phyloP scores from a whole-genome alignment of 2,113 vertebrate species.

The Eidolon helvum region DNA sequence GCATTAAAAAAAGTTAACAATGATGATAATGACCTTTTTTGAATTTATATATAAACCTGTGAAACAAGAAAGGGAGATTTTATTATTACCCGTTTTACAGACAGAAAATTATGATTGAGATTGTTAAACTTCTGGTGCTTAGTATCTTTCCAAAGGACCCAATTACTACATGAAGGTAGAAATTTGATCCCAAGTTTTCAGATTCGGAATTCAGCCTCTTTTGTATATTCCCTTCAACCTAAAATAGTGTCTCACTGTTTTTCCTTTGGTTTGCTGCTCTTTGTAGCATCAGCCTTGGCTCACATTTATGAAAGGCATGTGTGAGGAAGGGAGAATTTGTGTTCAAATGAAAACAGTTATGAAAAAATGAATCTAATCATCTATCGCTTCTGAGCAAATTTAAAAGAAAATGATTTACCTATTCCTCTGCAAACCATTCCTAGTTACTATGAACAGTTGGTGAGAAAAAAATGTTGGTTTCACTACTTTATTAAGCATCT shows the following conservation, averaged over 20 bases:
- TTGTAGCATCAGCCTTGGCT: background rate
- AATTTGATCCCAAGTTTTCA: background rate
- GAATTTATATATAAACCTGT: background rate
- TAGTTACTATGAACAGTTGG: background rate
- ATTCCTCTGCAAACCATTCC: constrained; percentile 43
- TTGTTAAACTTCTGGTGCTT: background rate
- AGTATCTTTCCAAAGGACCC: background rate
- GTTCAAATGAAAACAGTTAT: constrained; percentile 33
- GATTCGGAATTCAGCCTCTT: background rate
- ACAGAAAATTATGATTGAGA: background rate
- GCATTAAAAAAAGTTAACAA: background rate
- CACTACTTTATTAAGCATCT: constrained; percentile 55
- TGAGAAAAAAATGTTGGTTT: constrained; percentile 1
- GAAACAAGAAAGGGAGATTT: background rate
- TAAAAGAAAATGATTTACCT: constrained; percentile 46
- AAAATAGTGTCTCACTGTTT: background rate
- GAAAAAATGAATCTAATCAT: constrained; percentile 13
- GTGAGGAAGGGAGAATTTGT: background rate
- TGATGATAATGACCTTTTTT: background rate
- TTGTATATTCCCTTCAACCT: background rate
- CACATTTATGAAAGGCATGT: constrained; percentile 1
- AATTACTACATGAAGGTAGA: background rate
- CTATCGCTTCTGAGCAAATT: constrained; percentile 30
- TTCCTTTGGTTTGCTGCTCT: constrained; percentile 26
- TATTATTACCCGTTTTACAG: background rate